phyloP scores from a whole-genome alignment of 2,113 vertebrate species.

The Elaphurus davidianus region DNA sequence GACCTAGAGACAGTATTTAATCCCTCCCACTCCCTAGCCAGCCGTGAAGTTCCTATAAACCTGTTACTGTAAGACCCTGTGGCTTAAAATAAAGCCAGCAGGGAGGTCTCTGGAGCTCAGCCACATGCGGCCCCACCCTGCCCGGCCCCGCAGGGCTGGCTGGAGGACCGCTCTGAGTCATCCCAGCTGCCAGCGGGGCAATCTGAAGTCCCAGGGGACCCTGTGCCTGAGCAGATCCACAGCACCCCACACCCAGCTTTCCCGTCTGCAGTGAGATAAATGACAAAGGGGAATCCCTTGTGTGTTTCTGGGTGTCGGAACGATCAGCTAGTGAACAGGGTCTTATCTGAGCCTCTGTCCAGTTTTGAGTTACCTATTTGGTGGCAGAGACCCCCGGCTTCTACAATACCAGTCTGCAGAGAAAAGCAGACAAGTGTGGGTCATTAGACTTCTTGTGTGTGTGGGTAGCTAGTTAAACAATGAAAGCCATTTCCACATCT shows the following conservation, averaged over 20 bases:
- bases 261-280: background rate
- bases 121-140: background rate
- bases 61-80: background rate
- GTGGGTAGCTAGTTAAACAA: background rate
- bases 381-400: background rate
- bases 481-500: background rate
- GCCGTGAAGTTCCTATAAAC: background rate
- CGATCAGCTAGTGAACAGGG: background rate
- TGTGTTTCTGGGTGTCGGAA: background rate
- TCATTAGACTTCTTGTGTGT: background rate
- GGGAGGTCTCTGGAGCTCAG: background rate
- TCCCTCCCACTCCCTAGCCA: background rate
- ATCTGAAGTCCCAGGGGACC: background rate
- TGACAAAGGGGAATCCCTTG: background rate
- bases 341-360: background rate
- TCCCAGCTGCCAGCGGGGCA: conserved; percentile 14
- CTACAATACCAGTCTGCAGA: background rate
- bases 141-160: background rate
- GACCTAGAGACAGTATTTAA: background rate
- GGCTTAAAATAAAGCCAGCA: conserved; percentile 46
- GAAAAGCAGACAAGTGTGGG: background rate
- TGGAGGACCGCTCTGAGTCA: conserved; percentile 45
- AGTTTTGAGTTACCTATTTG: background rate
- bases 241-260: background rate
- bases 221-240: background rate